Evolutionary conservation across 1,140 invertebrate genomes (phyloP).

Genomic region (Sipha flava): DNA sequence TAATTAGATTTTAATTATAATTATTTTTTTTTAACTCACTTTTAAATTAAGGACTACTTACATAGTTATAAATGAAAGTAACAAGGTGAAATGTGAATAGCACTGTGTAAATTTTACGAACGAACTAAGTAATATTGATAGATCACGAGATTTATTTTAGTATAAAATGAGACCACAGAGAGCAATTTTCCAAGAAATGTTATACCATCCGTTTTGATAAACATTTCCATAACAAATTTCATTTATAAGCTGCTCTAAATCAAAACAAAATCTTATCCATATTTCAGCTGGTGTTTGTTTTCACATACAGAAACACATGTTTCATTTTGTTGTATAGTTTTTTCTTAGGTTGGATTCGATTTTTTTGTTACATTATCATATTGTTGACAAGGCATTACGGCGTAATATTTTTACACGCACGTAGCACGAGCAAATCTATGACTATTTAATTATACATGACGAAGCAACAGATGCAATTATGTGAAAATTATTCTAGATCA

Average conservation of each 20-base stretch:
- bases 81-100: not conserved
- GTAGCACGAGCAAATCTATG: too few relatives aligned
- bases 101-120: not conserved
- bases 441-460: too few relatives aligned
- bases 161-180: not conserved
- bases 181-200: not conserved
- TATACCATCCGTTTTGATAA: slow-evolving; percentile 6
- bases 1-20: too few relatives aligned
- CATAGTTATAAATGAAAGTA: not conserved
- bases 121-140: not conserved
- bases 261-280: not conserved
- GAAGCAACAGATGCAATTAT: too few relatives aligned
- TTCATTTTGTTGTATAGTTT: not conserved
- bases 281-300: not conserved
- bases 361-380: not conserved
- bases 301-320: not conserved
- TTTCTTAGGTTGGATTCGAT: not conserved
- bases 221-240: slow-evolving; percentile 3
- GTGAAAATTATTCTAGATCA: too few relatives aligned
- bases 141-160: not conserved
- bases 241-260: not conserved
- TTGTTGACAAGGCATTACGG: not conserved
- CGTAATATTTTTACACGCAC: too few relatives aligned
- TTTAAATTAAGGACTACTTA: not conserved
- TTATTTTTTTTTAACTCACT: not conserved